Base-by-base conservation (phyloP, 2,888 invertebrate genomes). In the Chelonus formosanus region DNA sequence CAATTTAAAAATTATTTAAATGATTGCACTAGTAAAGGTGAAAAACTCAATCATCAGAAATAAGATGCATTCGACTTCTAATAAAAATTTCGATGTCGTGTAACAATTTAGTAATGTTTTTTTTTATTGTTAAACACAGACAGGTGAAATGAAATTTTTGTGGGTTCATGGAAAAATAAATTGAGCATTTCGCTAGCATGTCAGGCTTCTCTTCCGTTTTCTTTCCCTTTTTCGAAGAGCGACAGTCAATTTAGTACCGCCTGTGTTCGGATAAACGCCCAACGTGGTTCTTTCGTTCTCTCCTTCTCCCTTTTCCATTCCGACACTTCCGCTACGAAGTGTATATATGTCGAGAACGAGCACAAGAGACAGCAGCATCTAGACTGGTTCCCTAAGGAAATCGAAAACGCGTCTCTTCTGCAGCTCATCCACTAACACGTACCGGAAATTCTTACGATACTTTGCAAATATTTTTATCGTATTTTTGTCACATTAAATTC, bases 231-330 rank as follows among this genome's bases (percentile, higher is more conserved):
- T 48, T 59, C 59, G 40, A 60, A 55, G 55, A 54, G 60, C 60
- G 65, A 65, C 65, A 65, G 59, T 65, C 65, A 65, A 65, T 65
- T 65, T 65, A 65, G 60, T 55, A 34, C 43, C 52, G 52, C 63
- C 59, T 48, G 47, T 54, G 54, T 65, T 65, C 48, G 55, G 65
- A 60, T 66, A 62, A 66, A 58, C 66, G 66, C 61, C 10, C 62
- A 40, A 40, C 50, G 50, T 59, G 59, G 20, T 59, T 47, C 50
- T 50, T 48, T 40, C 55, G 35, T 40, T 36, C 44, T 8, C 31
- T 47, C 53, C 58, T 54, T 40, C 47, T 53, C 59, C 47, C 47
- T 31, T 53, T 66, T 43, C 54, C 35, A 57, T 43, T 2, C 57
- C 20, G n/a, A 54, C 36, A 50, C 35, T 63, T 50, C 43, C 32